These are phyloP conservation scores for Microdon myrmicae DNA, from an alignment of 2,888 invertebrate species.

Conservation along the genomic window DNA sequence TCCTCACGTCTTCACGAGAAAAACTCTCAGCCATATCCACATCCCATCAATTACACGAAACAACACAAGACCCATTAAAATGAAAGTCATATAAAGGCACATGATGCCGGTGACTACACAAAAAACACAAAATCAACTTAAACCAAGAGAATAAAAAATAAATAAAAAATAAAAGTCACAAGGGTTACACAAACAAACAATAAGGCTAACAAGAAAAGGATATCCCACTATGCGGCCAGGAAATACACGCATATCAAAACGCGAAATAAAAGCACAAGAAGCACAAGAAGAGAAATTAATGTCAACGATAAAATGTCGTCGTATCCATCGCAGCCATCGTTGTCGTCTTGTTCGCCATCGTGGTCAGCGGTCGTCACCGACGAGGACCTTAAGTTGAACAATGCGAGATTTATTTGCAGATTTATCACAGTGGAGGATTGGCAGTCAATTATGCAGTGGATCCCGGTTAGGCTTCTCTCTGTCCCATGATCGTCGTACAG, in stretches of 20 bases:
- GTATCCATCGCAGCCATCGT: conserved; percentile 44
- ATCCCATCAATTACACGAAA: conserved; percentile 46
- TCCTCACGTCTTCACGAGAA: conserved; percentile 35
- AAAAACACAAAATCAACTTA: conserved; percentile 8
- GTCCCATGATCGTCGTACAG: conserved; percentile 32
- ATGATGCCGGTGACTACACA: conserved; percentile 36
- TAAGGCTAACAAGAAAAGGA: conserved; percentile 31
- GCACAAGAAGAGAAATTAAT: conserved; percentile 37
- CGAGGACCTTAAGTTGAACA: conserved; percentile 40
- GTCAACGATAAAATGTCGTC: conserved; percentile 52
- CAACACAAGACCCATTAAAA: conserved; percentile 50
- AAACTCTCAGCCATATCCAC: conserved; percentile 37
- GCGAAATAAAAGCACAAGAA: conserved; percentile 35
- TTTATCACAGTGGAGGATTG: conserved; percentile 53
- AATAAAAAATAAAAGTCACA: conserved; percentile 3
- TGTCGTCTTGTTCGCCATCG: conserved; percentile 31
- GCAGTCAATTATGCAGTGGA: conserved; percentile 35
- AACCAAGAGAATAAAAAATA: conserved; percentile 12
- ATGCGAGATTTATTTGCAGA: conserved; percentile 54
- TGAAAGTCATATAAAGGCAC: conserved; percentile 45
- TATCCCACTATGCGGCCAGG: conserved; percentile 7
- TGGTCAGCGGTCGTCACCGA: conserved; percentile 7
- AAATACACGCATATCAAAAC: conserved; percentile 28
- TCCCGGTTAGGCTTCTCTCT: conserved; percentile 11
- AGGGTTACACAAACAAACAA: conserved; percentile 39